Evolutionary conservation across 2,797 vertebrate species (phyloP).

Genomic region (Microcaecilia unicolor): DNA sequence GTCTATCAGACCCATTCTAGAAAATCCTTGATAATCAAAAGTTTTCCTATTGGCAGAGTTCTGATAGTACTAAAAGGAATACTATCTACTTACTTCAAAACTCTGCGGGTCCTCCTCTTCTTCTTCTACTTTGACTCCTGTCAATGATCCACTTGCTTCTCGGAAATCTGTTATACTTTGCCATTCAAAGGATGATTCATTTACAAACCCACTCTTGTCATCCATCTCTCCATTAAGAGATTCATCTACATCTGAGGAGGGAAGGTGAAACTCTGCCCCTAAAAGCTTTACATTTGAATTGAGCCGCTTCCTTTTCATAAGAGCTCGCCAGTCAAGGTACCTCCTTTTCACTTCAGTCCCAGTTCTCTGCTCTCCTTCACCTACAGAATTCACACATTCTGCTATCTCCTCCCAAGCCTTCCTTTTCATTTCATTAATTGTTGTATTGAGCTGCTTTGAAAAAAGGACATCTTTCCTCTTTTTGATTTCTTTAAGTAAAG

Average conservation of each 20-base stretch:
- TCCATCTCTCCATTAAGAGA: constrained; percentile 75
- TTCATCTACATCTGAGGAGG: constrained; percentile 76
- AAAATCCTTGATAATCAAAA: too few species aligned
- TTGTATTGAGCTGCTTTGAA: constrained; percentile 87
- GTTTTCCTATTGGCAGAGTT: too few species aligned
- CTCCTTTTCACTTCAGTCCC: constrained; percentile 83
- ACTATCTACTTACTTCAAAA: constrained; percentile 71
- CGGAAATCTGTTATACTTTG: constrained; percentile 72
- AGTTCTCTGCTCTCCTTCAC: constrained; percentile 81
- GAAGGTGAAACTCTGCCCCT: constrained; percentile 73
- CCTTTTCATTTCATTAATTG: constrained; percentile 88
- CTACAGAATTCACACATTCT: constrained; percentile 80
- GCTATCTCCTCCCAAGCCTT: constrained; percentile 93
- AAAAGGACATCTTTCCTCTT: constrained; percentile 83
- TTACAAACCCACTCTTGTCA: constrained; percentile 71
- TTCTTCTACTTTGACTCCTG: constrained; percentile 80
- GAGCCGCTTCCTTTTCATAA: constrained; percentile 84
- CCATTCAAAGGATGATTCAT: constrained; percentile 79
- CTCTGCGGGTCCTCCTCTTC: constrained; percentile 61
- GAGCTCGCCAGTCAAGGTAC: constrained; percentile 82
- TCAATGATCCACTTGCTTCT: constrained; percentile 62
- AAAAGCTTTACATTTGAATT: constrained; percentile 73
- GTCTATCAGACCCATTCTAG: too few species aligned
- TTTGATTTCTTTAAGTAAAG: constrained; percentile 84
- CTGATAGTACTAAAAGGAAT: too few species aligned